Conservation (phyloP, 2,113 vertebrate genomes). For the Nipponia nippon region DNA sequence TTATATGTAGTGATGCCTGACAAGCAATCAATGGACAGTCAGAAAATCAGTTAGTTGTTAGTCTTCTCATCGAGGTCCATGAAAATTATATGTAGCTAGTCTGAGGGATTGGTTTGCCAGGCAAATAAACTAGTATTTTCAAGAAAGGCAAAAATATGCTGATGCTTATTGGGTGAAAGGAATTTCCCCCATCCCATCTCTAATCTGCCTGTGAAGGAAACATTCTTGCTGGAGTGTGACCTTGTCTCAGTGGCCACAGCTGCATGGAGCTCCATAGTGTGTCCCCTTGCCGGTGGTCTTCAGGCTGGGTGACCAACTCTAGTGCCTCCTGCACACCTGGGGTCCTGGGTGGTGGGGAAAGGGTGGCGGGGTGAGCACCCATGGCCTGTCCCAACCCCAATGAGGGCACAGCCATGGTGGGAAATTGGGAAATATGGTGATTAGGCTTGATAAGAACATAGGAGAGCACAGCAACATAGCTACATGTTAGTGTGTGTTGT, state of each 20-base stretch:
- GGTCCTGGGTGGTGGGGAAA: background rate
- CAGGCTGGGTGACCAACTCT: background rate
- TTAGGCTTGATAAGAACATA: background rate
- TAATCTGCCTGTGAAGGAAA: background rate
- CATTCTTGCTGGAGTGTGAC: background rate
- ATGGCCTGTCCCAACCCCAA: background rate
- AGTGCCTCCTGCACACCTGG: background rate
- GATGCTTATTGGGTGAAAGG: background rate
- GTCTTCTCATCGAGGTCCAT: background rate
- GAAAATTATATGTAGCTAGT: background rate
- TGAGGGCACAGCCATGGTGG: background rate
- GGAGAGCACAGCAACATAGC: background rate
- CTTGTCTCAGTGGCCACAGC: background rate
- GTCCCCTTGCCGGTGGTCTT: background rate
- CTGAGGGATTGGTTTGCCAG: background rate
- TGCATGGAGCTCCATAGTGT: background rate
- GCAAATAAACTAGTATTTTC: background rate
- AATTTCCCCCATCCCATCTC: background rate
- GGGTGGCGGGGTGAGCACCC: background rate
- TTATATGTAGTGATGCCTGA: background rate
- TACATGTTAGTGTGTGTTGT: fast-evolving
- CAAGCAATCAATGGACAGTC: background rate
- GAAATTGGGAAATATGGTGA: background rate
- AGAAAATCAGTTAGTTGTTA: background rate
- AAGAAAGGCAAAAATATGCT: background rate